Evolutionary conservation across 1,140 invertebrate genomes (phyloP).

Genomic region (Nasonia vitripennis): DNA sequence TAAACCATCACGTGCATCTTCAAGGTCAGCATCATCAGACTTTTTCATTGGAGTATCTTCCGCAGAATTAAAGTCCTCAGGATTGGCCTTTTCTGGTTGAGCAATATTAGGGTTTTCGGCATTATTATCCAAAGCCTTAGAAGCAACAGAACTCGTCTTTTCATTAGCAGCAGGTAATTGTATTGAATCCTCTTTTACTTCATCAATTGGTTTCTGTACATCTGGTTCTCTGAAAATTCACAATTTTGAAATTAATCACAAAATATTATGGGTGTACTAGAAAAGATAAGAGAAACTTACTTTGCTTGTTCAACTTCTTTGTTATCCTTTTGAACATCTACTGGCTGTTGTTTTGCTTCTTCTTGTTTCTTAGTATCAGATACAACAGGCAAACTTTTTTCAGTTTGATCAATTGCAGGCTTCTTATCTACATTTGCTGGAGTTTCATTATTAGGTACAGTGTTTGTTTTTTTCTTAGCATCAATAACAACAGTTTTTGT

Average conservation of each 20-base stretch:
- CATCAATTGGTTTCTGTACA: neutral
- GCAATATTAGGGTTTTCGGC: slow-evolving; percentile 7
- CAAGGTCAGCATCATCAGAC: slow-evolving; percentile 22
- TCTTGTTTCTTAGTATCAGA: neutral
- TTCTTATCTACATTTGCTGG: neutral
- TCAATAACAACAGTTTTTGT: neutral
- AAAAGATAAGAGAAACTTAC: neutral
- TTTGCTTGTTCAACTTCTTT: neutral
- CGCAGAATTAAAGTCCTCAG: slow-evolving; percentile 2
- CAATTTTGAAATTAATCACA: neutral
- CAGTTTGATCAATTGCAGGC: neutral
- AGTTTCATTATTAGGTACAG: neutral
- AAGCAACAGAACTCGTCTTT: slow-evolving; percentile 5
- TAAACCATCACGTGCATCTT: neutral
- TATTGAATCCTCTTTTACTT: neutral
- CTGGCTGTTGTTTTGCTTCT: neutral
- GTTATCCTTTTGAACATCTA: slow-evolving; percentile 1
- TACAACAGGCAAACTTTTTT: neutral
- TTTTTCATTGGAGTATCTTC: slow-evolving; percentile 40
- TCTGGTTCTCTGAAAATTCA: neutral
- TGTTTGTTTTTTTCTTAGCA: neutral
- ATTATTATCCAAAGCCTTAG: neutral
- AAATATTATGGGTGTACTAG: neutral
- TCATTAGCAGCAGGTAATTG: neutral
- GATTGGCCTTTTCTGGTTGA: slow-evolving; percentile 6